phyloP scores from a whole-genome alignment of 92 coral and sea anemone genomes.

The Muricea muricata region DNA sequence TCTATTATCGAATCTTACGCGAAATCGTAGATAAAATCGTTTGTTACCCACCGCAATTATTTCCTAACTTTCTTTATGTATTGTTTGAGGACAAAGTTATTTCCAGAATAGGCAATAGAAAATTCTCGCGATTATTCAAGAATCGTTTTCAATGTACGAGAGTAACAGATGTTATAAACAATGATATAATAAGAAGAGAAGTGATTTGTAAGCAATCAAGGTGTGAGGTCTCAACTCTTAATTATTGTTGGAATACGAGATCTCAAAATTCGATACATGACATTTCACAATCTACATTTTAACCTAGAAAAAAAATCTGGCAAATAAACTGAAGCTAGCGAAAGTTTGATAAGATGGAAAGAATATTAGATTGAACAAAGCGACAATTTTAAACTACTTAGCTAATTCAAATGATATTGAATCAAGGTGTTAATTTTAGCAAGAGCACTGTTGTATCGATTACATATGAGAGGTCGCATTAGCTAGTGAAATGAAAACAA shows the following conservation, averaged over 20 bases:
- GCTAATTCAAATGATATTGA: background rate
- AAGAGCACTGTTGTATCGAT: background rate
- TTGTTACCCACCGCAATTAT: background rate
- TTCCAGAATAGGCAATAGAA: background rate
- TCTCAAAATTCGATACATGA: background rate
- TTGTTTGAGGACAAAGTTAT: background rate
- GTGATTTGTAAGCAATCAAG: background rate
- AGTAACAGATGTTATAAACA: background rate
- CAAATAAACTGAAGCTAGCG: too few relatives aligned
- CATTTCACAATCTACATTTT: too few relatives aligned
- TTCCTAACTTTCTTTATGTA: background rate
- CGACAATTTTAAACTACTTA: background rate
- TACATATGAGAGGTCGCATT: constrained; percentile 14
- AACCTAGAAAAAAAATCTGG: too few relatives aligned
- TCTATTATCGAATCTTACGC: too few relatives aligned
- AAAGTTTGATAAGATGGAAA: too few relatives aligned
- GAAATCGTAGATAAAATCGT: background rate
- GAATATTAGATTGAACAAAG: too few relatives aligned
- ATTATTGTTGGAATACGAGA: constrained; percentile 9
- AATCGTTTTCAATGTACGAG: background rate
- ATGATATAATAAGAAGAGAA: background rate
- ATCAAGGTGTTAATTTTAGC: background rate
- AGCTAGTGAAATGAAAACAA: too few relatives aligned
- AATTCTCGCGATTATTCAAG: background rate
- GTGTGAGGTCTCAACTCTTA: constrained; percentile 38